phyloP scores from a whole-genome alignment of 2,888 invertebrate species.

The Protonemura montana region DNA sequence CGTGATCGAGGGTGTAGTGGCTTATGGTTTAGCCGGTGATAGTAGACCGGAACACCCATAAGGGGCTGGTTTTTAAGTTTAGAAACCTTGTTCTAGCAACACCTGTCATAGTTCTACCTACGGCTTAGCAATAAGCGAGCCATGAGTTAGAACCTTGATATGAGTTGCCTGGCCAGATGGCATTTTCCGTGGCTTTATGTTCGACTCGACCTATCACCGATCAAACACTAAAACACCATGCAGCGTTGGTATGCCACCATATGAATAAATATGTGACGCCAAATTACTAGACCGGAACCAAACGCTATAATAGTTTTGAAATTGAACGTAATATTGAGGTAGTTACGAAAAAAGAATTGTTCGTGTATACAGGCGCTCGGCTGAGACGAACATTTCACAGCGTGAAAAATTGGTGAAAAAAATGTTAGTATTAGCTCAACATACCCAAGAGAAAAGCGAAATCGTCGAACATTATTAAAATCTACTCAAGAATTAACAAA shows the following conservation, averaged over 20 bases:
- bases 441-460: background rate
- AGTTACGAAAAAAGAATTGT: background rate
- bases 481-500: background rate
- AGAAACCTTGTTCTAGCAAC: background rate
- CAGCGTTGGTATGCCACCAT: background rate
- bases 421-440: background rate
- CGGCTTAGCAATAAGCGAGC: background rate
- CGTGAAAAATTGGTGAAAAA: background rate
- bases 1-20: background rate
- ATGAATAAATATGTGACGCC: background rate
- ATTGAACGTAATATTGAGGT: background rate
- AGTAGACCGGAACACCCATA: background rate
- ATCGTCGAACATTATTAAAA: background rate
- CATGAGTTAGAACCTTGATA: background rate
- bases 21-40: background rate
- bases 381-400: background rate
- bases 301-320: background rate
- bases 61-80: background rate
- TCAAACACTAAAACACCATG: background rate
- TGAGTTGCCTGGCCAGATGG: background rate
- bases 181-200: background rate
- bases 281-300: background rate
- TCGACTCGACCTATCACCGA: background rate
- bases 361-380: background rate
- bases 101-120: background rate